Base-by-base conservation (phyloP, 2,113 vertebrate genomes). In the Myotis lucifugus region DNA sequence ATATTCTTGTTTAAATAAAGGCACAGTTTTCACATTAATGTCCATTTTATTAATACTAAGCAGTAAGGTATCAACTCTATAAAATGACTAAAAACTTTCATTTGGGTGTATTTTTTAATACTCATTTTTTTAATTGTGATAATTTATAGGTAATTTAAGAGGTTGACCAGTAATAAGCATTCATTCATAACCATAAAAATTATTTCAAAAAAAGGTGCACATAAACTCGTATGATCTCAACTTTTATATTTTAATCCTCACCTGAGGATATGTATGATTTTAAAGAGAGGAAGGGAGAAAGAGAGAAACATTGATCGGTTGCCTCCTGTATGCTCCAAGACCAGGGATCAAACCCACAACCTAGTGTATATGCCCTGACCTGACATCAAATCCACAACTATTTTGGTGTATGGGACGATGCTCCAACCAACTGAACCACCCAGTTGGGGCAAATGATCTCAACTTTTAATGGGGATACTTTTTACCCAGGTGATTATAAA, bases 1-100 rank as follows among this genome's bases (percentile, higher is more conserved):
- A 95, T 69, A 18, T 82, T 84, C 64, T 87, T 73, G 4, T 61
- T 95, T 69, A 89, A 96, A 66, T 79, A 93, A 91, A 86, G 48
- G n/a, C 9, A 69, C 27, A 78, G 37, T 27, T 94, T 93, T 95
- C 76, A 93, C 56, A 11, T 77, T 88, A 86, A 73, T 84, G 27
- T 40, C 37, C 46, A 91, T 69, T 95, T 93, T 79, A 94, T 82
- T 94, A 92, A 85, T 92, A 88, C 0, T 90, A 37, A 83, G 10
- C 18, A 92, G n/a, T 79, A 88, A 84, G 87, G n/a, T 86, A 78
- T 42, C 10, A 73, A 78, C 8, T 67, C 56, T 87, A 42, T 70
- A 88, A 84, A 95, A 88, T 46, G 85, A 46, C 69, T 69, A 85
- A 76, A 91, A 46, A 29, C 23, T 88, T 83, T 89, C 6, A 84